Percentiles rank a stretch among this genome's conserved stretches.
phyloP scores from a whole-genome alignment of 2,113 vertebrate species.

The Strix aluco region DNA sequence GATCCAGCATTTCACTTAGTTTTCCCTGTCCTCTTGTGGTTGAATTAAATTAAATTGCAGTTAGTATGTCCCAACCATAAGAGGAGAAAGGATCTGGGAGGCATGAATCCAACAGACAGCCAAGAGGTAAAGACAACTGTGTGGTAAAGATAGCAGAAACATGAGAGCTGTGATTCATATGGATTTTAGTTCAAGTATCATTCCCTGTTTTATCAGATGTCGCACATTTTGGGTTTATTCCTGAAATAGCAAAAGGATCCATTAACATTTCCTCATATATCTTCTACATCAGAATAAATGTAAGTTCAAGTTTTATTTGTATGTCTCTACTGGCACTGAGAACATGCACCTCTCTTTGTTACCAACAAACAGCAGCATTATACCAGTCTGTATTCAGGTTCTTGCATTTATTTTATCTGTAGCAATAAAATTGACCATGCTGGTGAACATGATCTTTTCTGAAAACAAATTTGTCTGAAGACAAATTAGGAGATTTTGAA shows the following conservation, averaged over 20 bases:
- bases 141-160: background rate
- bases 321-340: background rate
- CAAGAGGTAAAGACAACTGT: background rate
- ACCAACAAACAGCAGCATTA: background rate
- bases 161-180: background rate
- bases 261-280: background rate
- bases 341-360: fast-evolving
- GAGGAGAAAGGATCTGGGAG: background rate
- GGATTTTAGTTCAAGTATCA: background rate
- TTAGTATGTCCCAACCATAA: background rate
- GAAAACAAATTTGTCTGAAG: background rate
- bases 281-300: background rate
- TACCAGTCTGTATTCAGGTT: background rate
- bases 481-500: background rate
- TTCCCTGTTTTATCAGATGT: background rate
- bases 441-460: background rate
- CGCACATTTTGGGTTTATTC: background rate
- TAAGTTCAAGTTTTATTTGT: background rate
- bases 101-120: background rate
- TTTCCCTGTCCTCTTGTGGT: background rate
- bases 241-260: background rate
- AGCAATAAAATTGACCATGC: background rate
- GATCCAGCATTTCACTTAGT: background rate
- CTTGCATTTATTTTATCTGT: background rate
- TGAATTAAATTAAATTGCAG: background rate